Conservation (phyloP, 2,797 vertebrate species). For the Platyrinchus mystaceus region DNA sequence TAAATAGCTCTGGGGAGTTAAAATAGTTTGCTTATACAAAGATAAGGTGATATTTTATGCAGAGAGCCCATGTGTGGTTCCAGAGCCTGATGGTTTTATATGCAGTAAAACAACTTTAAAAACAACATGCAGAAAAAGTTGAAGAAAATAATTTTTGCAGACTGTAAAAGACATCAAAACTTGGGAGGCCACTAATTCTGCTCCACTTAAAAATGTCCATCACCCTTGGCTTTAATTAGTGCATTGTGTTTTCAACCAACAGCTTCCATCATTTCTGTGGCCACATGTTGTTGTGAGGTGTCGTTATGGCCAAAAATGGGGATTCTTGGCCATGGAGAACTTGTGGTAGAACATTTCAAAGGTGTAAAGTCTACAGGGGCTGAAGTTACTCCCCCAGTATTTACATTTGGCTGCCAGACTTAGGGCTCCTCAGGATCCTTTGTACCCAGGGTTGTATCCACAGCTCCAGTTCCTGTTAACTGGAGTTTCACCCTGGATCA, state of each 20-base stretch:
- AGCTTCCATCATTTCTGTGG: neutral
- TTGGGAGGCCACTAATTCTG: neutral
- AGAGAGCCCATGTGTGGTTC: slow-evolving; percentile 39
- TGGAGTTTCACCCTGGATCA: neutral
- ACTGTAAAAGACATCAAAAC: neutral
- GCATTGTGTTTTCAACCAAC: neutral
- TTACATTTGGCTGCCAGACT: neutral
- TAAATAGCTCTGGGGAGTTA: slow-evolving; percentile 75
- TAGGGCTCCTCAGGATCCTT: neutral
- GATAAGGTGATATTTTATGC: slow-evolving; percentile 63
- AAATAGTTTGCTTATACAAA: slow-evolving; percentile 69
- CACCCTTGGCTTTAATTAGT: neutral
- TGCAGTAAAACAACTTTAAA: slow-evolving; percentile 33
- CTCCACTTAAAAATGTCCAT: neutral
- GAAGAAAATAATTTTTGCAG: slow-evolving; percentile 2
- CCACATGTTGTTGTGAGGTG: neutral
- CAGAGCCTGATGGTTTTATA: slow-evolving; percentile 16
- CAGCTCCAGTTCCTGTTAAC: neutral
- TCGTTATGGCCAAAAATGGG: neutral
- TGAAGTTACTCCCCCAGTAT: neutral
- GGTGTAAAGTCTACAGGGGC: neutral
- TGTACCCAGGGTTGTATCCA: neutral
- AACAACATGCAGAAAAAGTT: neutral
- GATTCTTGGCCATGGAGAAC: neutral
- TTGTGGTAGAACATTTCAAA: neutral